Evolutionary conservation across 2,888 invertebrate species (phyloP), one percentile per base, ranked within the genome.

Genomic region (Coecobrya sp.): DNA sequence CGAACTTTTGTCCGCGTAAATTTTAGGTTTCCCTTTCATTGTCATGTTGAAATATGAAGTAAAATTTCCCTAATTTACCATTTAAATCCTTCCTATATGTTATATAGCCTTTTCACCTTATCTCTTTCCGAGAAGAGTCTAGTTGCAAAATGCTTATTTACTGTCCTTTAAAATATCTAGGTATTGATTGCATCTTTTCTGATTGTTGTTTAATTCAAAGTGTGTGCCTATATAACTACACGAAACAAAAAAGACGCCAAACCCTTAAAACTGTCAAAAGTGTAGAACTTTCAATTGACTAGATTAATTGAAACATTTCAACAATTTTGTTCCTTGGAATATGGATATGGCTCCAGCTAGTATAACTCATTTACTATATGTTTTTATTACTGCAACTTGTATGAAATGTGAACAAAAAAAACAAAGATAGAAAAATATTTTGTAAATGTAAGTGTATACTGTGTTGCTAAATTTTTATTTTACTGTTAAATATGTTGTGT

Each of bases 221-320:
- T 42, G 16, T 0, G 22, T 81, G 62, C 25, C 30, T 68, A 30
- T 13, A 30, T 2, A 22, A 70, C 68, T 84, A 86, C 70, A 16
- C 45, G 42, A 79, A 92, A 92, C 85, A 76, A 79, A 88, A 89
- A 68, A n/a, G n/a, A 45, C 65, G 65, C 19, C 55, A 81, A 68
- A 49, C 30, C 25, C 42, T 49, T 42, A 85, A 73, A 92, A 87
- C 73, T 92, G 92, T 85, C 89, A 84, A 70, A 89, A 73, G 59
- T 89, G 89, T 89, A 89, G 89, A 89, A 84, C 89, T 84, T 73
- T 70, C 59, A 73, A 59, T 73, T 30, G 59, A 59, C 89, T 89
- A 89, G 73, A 70, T 73, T 30, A 70, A 0, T 25, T 36, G 13
- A 81, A 22, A 25, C 82, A 89, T 82, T 68, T 0, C 22, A 70